Base-by-base conservation (phyloP, 2,888 invertebrate genomes). In the Drosophila parthenogenetica region DNA sequence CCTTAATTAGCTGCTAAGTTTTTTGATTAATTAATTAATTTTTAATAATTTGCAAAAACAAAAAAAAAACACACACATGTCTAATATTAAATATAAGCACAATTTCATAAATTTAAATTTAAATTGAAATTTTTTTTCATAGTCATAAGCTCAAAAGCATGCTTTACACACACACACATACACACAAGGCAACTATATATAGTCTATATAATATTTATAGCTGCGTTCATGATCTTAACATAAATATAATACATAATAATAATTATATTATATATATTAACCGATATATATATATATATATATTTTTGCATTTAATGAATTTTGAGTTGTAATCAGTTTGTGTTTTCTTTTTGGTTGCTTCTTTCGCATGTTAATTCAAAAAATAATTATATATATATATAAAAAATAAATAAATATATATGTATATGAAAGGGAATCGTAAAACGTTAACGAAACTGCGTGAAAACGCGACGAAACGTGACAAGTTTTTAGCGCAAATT, bases 1-100 rank as follows among this genome's bases (percentile, higher is more conserved):
- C 87, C 83, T 83, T 83, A 83, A 73, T 69, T 83, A 83, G 87
- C 69, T 40, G 53, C 61, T 83, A 83, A 83, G 85, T 73, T 72
- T 46, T 29, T 29, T 48, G 16, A 64, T 78, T 73, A 77, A 70
- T 69, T 77, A 39, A 51, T 57, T 32, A 35, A 37, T 46, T 57
- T 45, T 45, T 40, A 25, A 57, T 57, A 43, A 43, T 57, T 57
- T 57, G 57, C 45, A 67, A 11, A 50, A 14, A 64, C 22, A 63
- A 50, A 58, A 46, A 39, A 39, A 1, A 25, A 75, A 46, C 53
- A 58, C 43, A 40, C 53, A 66, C 50, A 61, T 66, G 55, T 78
- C 63, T 77, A 64, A 77, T 80, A 65, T 59, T 59, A 51, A 69
- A 61, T 53, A 76, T 53, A 70, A 76, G 63, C 53, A 60, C 53